Conservation (phyloP, 2,888 invertebrate genomes). For the Petrolisthes manimaculis region DNA sequence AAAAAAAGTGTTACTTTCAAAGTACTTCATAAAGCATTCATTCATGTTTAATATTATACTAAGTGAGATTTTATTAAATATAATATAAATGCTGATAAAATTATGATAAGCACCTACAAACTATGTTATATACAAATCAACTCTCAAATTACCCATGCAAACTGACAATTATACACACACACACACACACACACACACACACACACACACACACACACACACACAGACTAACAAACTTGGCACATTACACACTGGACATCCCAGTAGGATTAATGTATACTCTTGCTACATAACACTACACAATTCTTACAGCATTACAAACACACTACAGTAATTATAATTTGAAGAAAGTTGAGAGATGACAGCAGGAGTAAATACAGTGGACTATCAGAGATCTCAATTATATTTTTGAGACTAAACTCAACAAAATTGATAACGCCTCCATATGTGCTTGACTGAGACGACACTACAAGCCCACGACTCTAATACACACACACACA, state of each 20-base stretch:
- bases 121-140: too few relatives aligned
- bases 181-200: constrained; percentile 17
- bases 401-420: too few relatives aligned
- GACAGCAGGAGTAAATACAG: background rate
- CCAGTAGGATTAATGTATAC: background rate
- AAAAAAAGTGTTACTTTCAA: background rate
- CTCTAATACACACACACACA: too few relatives aligned
- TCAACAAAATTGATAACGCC: too few relatives aligned
- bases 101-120: too few relatives aligned
- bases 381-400: background rate
- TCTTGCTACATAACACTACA: background rate
- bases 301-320: background rate
- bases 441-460: too few relatives aligned
- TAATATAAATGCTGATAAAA: too few relatives aligned
- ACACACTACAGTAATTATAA: background rate
- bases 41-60: too few relatives aligned
- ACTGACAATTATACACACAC: background rate
- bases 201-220: constrained; percentile 18
- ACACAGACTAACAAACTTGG: constrained; percentile 22
- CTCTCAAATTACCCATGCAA: background rate
- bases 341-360: background rate
- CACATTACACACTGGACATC: constrained; percentile 34
- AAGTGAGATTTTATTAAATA: too few relatives aligned
- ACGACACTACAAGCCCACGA: too few relatives aligned
- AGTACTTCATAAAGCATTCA: background rate